phyloP scores from a whole-genome alignment of 2,113 vertebrate species.

The Nicator chloris region DNA sequence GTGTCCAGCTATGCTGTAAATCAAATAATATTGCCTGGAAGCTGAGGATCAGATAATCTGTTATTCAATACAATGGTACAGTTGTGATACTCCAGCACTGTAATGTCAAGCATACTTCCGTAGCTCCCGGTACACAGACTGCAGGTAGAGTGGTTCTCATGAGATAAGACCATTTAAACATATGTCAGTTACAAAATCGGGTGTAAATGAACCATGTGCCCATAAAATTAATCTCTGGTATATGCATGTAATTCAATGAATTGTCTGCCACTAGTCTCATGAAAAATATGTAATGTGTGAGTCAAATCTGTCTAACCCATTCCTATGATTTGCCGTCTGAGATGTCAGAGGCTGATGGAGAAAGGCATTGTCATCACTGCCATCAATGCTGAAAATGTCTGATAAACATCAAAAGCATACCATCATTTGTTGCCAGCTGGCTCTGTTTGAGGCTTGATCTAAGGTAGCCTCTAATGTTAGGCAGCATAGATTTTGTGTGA shows the following conservation, averaged over 20 bases:
- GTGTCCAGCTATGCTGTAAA: background rate
- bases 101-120: background rate
- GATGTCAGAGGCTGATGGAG: background rate
- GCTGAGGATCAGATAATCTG: background rate
- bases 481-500: background rate
- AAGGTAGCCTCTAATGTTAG: background rate
- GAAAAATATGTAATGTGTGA: background rate
- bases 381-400: background rate
- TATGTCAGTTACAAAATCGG: slow-evolving; percentile 57
- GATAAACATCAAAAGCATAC: background rate
- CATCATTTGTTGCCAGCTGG: background rate
- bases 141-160: background rate
- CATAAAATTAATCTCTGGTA: background rate
- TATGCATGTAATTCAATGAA: background rate
- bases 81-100: background rate
- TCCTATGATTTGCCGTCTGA: background rate
- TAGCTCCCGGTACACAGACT: background rate
- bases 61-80: background rate
- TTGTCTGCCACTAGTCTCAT: background rate
- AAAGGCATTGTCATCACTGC: background rate
- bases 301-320: background rate
- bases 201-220: background rate
- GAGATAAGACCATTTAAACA: slow-evolving; percentile 3
- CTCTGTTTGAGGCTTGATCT: background rate
- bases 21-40: background rate